Evolutionary conservation across 2,888 invertebrate species (phyloP).

Genomic region (Cantharis rustica): DNA sequence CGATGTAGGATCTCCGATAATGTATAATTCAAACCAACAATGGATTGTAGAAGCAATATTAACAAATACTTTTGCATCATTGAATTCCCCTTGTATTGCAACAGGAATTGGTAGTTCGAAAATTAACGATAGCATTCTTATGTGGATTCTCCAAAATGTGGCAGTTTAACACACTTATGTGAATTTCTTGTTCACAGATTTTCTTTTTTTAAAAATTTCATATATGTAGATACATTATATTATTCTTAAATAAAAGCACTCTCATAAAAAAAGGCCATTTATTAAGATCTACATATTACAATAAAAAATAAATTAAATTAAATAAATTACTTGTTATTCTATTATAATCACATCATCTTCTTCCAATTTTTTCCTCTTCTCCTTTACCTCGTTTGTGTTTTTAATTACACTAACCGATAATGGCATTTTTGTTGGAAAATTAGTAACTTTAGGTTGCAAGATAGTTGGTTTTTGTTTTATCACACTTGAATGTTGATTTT

Average conservation of each 20-base stretch:
- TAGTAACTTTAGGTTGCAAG: constrained; percentile 7
- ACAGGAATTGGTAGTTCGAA: neutral
- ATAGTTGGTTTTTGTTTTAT: constrained; percentile 2
- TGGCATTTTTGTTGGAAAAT: constrained; percentile 36
- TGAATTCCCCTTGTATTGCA: neutral
- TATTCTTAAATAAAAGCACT: too few species aligned
- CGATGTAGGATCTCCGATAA: constrained; percentile 14
- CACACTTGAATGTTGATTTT: neutral
- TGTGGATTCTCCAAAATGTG: constrained; percentile 12
- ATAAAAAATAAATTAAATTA: neutral
- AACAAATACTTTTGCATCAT: neutral
- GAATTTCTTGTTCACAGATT: too few species aligned
- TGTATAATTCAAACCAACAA: neutral
- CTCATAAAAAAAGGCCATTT: neutral
- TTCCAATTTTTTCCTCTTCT: constrained; percentile 32
- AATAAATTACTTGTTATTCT: constrained; percentile 27
- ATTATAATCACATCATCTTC: constrained; percentile 48
- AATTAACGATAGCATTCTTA: constrained; percentile 9
- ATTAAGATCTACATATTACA: neutral
- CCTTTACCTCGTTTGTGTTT: constrained; percentile 35
- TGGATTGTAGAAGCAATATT: constrained; percentile 14
- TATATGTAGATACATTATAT: too few species aligned
- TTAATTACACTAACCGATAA: constrained; percentile 42
- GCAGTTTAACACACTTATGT: neutral
- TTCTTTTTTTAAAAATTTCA: too few species aligned